Evolutionary conservation across 2,797 vertebrate species (phyloP), one percentile per base, ranked within the genome.

Genomic region (Sternotherus odoratus): DNA sequence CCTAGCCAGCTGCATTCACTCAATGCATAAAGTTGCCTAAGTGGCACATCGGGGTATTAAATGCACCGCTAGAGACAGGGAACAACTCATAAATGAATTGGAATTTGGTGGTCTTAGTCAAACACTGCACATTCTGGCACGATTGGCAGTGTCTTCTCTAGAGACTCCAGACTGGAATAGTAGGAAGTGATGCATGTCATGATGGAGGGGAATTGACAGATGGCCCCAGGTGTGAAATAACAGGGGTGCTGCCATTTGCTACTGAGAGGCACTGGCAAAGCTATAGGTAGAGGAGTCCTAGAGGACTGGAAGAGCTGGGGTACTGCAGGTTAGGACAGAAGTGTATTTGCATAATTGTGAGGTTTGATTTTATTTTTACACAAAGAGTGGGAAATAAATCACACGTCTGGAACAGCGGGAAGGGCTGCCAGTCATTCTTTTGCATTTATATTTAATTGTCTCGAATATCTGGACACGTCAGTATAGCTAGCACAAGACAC

Each of bases 361-460:
- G 0, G 1, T 21, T 6, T 3, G 50, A 56, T 86, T 11, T 43
- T 75, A 87, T 53, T 79, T 86, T 92, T 82, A 51, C 87, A 84
- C 60, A 48, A 43, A 36, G 4, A 24, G 36, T 53, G 15, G 54
- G 28, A 91, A 57, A n/a, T 83, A 87, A 85, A 8, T 43, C 51
- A 88, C 93, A 26, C 81, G 93, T 83, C 95, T 95, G 79, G 33
- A 49, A 94, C 92, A 92, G 88, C 91, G 95, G 95, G 63, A 92
- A 93, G 91, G 95, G 93, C 91, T 94, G 80, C 6, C 0, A 95
- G 90, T 54, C 92, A 0, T 82, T 95, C 81, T 56, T 86, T 75
- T 49, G 79, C 66, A 81, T 12, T 4, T 86, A 56, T 72, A 6
- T 49, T 69, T 88, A 87, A 92, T 78, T 88, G 85, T 1, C 1